These are phyloP conservation scores for Cabera pusaria DNA, from an alignment of 2,888 invertebrate genomes.

Conservation along the genomic window DNA sequence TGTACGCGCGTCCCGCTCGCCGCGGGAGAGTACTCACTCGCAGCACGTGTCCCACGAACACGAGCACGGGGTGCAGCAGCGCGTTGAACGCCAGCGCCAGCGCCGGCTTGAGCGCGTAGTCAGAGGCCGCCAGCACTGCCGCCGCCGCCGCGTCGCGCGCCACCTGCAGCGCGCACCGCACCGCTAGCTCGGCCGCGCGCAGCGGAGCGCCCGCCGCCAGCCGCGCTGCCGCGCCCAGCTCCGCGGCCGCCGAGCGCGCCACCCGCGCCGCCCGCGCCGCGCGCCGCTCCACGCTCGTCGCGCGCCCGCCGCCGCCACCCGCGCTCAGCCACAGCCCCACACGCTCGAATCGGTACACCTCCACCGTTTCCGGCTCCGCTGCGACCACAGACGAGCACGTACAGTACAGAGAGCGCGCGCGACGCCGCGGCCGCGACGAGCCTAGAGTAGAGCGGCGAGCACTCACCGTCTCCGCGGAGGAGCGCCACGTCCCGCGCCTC, in stretches of 20 bases:
- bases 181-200: constrained; percentile 83
- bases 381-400: too few relatives aligned
- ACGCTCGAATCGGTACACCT: constrained; percentile 59
- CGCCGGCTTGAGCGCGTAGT: constrained; percentile 87
- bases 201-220: constrained; percentile 84
- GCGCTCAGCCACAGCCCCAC: constrained; percentile 36
- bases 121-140: constrained; percentile 61
- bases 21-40: constrained; percentile 71
- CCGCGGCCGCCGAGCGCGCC: constrained; percentile 32
- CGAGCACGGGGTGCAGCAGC: constrained; percentile 86
- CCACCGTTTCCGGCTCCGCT: constrained; percentile 50
- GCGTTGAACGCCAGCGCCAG: constrained; percentile 87
- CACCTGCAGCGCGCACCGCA: constrained; percentile 53
- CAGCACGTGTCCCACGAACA: constrained; percentile 58
- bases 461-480: too few relatives aligned
- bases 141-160: constrained; percentile 43
- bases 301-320: constrained; percentile 32
- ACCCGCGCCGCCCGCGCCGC: constrained; percentile 33
- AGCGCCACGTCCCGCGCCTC: too few relatives aligned
- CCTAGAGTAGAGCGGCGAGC: too few relatives aligned
- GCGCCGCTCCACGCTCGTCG: constrained; percentile 32
- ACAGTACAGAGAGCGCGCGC: too few relatives aligned
- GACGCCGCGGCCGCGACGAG: too few relatives aligned
- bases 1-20: too few relatives aligned
- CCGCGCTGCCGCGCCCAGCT: constrained; percentile 53